phyloP scores from a whole-genome alignment of 2,113 vertebrate genomes.

The Nannobrachium achirus region DNA sequence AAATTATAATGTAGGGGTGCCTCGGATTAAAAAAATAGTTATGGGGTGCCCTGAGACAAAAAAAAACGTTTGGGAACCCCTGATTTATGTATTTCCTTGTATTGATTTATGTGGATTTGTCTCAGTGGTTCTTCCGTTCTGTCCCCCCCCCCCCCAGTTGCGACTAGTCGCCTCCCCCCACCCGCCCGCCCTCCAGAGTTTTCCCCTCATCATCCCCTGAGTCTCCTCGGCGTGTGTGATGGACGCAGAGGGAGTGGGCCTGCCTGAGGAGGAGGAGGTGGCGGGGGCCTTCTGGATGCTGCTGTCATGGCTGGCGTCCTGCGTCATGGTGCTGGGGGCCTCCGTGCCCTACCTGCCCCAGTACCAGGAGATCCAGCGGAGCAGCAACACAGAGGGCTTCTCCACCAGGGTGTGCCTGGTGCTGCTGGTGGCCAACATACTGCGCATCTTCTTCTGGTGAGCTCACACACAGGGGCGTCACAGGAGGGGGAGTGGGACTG shows the following conservation, averaged over 20 bases:
- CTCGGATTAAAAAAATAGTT: too few relatives aligned
- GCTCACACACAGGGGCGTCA: slow-evolving; percentile 16
- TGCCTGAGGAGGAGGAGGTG: slow-evolving; percentile 17
- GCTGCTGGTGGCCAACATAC: slow-evolving; percentile 84
- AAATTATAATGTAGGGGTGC: too few relatives aligned
- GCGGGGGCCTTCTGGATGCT: slow-evolving; percentile 64
- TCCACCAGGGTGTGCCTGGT: slow-evolving; percentile 84
- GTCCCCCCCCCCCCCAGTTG: not conserved
- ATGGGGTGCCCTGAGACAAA: too few relatives aligned
- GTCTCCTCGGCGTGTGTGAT: slow-evolving; percentile 6
- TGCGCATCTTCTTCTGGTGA: slow-evolving; percentile 87
- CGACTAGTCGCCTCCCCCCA: not conserved
- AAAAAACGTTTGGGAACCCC: too few relatives aligned
- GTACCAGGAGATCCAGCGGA: slow-evolving; percentile 82
- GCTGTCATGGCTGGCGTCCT: slow-evolving; percentile 78
- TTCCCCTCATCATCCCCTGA: not conserved
- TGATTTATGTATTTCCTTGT: too few relatives aligned
- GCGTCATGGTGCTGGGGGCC: slow-evolving; percentile 82
- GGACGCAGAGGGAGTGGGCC: slow-evolving; percentile 45
- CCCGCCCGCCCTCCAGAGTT: too few relatives aligned
- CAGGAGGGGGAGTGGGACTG: too few relatives aligned
- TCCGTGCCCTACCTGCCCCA: slow-evolving; percentile 82
- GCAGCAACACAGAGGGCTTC: slow-evolving; percentile 80
- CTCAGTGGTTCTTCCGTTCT: not conserved
- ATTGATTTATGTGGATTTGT: too few relatives aligned